These are phyloP conservation scores for Eptesicus fuscus DNA, from an alignment of 2,113 vertebrate genomes.

Conservation along the genomic window DNA sequence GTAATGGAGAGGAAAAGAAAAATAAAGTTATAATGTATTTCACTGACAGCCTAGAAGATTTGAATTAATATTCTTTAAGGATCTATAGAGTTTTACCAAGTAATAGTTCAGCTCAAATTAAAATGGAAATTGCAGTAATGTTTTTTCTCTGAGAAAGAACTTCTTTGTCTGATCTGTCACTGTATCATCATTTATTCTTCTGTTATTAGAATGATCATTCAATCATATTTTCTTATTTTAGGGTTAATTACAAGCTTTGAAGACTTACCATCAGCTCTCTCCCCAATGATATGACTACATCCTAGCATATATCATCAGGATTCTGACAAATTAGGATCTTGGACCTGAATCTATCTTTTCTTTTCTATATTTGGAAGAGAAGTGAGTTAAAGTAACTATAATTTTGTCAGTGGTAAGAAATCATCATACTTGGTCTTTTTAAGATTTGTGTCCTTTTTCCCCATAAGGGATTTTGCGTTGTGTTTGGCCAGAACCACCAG, in stretches of 20 bases:
- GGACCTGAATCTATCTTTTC: background rate
- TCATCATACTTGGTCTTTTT: background rate
- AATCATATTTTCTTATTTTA: conserved; percentile 67
- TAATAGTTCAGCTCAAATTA: conserved; percentile 72
- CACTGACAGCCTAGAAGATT: conserved; percentile 20
- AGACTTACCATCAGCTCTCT: conserved; percentile 49
- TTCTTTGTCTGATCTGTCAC: conserved; percentile 76
- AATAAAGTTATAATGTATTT: conserved; percentile 42
- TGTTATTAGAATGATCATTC: conserved; percentile 64
- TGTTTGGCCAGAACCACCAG: background rate
- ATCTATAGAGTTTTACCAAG: conserved; percentile 59
- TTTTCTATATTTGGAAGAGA: conserved; percentile 1
- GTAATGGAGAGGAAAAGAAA: conserved; percentile 35
- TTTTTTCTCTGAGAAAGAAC: conserved; percentile 43
- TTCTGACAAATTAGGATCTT: background rate
- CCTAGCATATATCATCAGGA: background rate
- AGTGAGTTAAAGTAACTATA: conserved; percentile 19
- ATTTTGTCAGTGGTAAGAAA: conserved; percentile 9
- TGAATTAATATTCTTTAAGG: conserved; percentile 57
- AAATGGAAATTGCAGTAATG: conserved; percentile 70
- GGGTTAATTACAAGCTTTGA: conserved; percentile 73
- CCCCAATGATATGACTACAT: conserved; percentile 38
- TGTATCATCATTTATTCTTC: conserved; percentile 60
- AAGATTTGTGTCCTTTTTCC: background rate
- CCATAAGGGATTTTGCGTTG: background rate